Percentiles rank a stretch among this genome's conserved stretches.
These are phyloP conservation scores for Apostichopus leukothele DNA, from an alignment of 53 echinoderm and acorn worm species.

Conservation along the genomic window DNA sequence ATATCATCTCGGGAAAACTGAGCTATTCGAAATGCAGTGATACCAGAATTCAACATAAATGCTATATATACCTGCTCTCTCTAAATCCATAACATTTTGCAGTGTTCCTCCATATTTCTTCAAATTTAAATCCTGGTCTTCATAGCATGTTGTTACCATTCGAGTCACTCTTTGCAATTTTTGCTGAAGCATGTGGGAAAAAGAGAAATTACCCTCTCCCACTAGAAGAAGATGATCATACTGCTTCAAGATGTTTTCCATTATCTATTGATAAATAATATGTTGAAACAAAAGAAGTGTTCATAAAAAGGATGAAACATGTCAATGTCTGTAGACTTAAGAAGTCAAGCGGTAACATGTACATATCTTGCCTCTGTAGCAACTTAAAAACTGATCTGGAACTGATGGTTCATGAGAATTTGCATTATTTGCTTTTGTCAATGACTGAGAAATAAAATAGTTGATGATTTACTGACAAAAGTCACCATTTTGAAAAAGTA, in stretches of 20 bases:
- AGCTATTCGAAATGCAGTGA: not conserved
- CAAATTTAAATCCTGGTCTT: slow-evolving; percentile 25
- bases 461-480: too few relatives aligned
- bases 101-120: not conserved
- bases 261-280: not conserved
- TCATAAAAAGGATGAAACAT: too few relatives aligned
- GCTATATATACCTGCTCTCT: not conserved
- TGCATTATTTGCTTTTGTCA: too few relatives aligned
- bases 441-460: too few relatives aligned
- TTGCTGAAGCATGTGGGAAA: slow-evolving; percentile 66
- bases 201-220: slow-evolving; percentile 96
- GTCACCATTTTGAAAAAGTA: too few relatives aligned
- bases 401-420: too few relatives aligned
- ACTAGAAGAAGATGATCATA: slow-evolving; percentile 68
- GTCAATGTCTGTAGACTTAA: too few relatives aligned
- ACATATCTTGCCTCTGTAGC: too few relatives aligned
- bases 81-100: not conserved
- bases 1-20: too few relatives aligned
- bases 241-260: not conserved
- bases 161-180: slow-evolving; percentile 27
- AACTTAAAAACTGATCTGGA: too few relatives aligned
- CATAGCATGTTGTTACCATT: slow-evolving; percentile 72
- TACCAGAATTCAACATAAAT: not conserved
- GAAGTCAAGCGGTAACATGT: too few relatives aligned
- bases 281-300: too few relatives aligned